Evolutionary conservation across 2,888 invertebrate species (phyloP), one percentile per base, ranked within the genome.

Genomic region (Phalera bucephala): DNA sequence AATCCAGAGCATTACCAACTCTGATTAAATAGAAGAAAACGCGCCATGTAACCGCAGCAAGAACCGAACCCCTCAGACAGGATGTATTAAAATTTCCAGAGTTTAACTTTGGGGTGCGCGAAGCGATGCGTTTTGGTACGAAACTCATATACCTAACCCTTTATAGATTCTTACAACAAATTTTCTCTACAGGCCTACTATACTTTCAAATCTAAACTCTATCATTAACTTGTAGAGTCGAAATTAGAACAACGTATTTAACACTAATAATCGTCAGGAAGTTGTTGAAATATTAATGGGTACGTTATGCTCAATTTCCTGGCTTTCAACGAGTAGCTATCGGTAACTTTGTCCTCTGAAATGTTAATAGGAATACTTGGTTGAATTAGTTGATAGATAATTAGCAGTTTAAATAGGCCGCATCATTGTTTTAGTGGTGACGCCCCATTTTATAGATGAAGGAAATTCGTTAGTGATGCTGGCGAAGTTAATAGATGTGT

Each of bases 241-340:
- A 48, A 40, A 46, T 49, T 71, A 15, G 41, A 30, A 32, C 35
- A 39, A 37, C 26, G 23, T 36, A 45, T 42, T 52, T 37, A 45
- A 50, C 57, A 46, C 53, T 57, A 71, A 72, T 80, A 81, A 83
- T 80, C 78, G 77, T 57, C 75, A 76, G 80, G 80, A 80, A 80
- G 80, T 80, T 76, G 79, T 80, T 85, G 76, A 85, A 87, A 85
- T 85, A 85, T 86, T 86, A 84, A 87, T 80, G 74, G 75, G 67
- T 62, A 66, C 76, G 82, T 84, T 83, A 84, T 84, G 85, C 84
- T 79, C 86, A 87, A 86, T 86, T 86, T 87, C 85, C 85, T 81
- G 81, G 79, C 80, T 81, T 80, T 82, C 80, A 78, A 76, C 79
- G 73, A 74, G 72, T 70, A 72, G 74, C 73, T 77, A 80, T 81